Evolutionary conservation across 2,797 vertebrate species (phyloP).

Genomic region (Enteromius viviparus): DNA sequence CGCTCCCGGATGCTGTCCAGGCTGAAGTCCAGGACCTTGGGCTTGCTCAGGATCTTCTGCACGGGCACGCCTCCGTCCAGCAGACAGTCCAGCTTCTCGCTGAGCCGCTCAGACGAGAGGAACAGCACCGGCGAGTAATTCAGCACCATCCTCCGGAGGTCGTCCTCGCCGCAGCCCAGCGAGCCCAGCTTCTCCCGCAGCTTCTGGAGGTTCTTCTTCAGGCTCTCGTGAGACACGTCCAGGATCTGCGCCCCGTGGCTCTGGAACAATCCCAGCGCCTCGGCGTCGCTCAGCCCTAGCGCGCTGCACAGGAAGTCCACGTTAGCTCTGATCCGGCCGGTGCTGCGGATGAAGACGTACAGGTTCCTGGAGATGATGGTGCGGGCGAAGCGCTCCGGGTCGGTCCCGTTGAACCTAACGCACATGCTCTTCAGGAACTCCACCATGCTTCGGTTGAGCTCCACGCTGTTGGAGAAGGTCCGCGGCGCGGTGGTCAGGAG

Average conservation of each 20-base stretch:
- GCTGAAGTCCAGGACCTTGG: slow-evolving; percentile 78
- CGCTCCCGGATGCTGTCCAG: slow-evolving; percentile 70
- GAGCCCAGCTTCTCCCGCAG: slow-evolving; percentile 70
- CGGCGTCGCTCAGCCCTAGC: slow-evolving; percentile 69
- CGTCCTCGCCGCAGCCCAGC: slow-evolving; percentile 66
- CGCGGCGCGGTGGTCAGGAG: slow-evolving; percentile 78
- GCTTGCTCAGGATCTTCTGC: slow-evolving; percentile 73
- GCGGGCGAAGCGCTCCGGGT: slow-evolving; percentile 74
- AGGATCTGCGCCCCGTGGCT: slow-evolving; percentile 74
- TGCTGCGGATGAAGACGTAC: slow-evolving; percentile 83
- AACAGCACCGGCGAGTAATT: slow-evolving; percentile 72
- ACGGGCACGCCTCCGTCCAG: slow-evolving; percentile 73
- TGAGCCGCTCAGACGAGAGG: slow-evolving; percentile 71
- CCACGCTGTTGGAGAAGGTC: slow-evolving; percentile 82
- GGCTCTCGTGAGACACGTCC: slow-evolving; percentile 76
- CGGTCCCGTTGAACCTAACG: slow-evolving; percentile 67
- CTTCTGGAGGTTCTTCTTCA: slow-evolving; percentile 73
- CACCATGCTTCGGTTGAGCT: slow-evolving; percentile 80
- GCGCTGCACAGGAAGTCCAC: slow-evolving; percentile 69
- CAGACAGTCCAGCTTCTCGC: slow-evolving; percentile 78
- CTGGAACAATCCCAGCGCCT: slow-evolving; percentile 75
- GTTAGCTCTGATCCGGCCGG: slow-evolving; percentile 76
- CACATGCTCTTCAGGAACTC: slow-evolving; percentile 73
- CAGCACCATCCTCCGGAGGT: slow-evolving; percentile 71
- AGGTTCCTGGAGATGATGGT: slow-evolving; percentile 77